Percentiles rank a stretch among this genome's conserved stretches.
Conservation (phyloP, 2,888 invertebrate species). For the Portevinia maculata region DNA sequence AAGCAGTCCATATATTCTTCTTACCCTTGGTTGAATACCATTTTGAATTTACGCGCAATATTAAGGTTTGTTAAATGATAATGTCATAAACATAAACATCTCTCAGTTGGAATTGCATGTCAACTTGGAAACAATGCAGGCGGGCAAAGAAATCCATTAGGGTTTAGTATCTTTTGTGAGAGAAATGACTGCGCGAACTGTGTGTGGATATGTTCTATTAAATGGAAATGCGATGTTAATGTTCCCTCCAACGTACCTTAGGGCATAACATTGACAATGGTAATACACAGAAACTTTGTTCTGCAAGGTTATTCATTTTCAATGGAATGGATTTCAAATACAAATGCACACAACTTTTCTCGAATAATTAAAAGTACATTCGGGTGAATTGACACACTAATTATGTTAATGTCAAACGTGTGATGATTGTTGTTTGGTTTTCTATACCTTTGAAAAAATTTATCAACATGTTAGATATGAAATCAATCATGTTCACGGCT, state of each 20-base stretch:
- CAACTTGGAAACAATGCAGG: constrained; percentile 8
- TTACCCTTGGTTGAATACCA: too few relatives aligned
- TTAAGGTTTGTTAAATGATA: constrained; percentile 5
- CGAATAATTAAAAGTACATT: constrained; percentile 4
- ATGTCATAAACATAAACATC: constrained; percentile 23
- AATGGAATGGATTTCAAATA: not conserved
- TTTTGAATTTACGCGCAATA: too few relatives aligned
- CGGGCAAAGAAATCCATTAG: constrained; percentile 22
- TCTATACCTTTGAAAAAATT: not conserved
- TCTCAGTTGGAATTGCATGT: not conserved
- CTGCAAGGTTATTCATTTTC: constrained; percentile 13
- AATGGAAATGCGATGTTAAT: constrained; percentile 40
- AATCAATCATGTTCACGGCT: not conserved
- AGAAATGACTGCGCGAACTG: constrained; percentile 1
- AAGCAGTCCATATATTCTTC: too few relatives aligned
- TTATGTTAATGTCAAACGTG: not conserved
- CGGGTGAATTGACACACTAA: not conserved
- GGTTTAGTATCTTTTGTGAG: not conserved
- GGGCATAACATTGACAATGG: constrained; percentile 20
- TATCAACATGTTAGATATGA: not conserved
- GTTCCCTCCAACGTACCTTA: constrained; percentile 1
- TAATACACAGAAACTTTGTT: not conserved
- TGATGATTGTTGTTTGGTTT: not conserved
- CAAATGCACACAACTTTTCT: not conserved
- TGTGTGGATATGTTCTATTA: constrained; percentile 25